Conservation (phyloP, 2,888 invertebrate genomes). For the Ectemnius cavifrons region DNA sequence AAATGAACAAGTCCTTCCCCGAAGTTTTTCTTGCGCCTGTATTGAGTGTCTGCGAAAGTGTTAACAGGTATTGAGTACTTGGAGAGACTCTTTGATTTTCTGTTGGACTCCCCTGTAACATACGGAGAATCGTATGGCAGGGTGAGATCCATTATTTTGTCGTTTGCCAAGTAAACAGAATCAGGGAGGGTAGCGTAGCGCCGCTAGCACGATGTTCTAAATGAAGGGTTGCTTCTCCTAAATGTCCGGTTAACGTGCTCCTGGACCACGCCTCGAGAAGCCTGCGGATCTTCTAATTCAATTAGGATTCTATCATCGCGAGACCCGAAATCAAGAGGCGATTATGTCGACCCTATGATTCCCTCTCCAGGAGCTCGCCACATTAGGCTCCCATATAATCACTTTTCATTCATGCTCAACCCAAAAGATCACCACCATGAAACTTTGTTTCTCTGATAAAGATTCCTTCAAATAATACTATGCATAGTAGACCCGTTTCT, state of each 20-base stretch:
- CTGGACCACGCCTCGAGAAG: slow-evolving; percentile 50
- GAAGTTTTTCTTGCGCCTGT: slow-evolving; percentile 26
- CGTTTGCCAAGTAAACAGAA: slow-evolving; percentile 52
- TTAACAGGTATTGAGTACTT: neutral
- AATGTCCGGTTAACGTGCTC: slow-evolving; percentile 58
- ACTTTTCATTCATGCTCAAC: neutral
- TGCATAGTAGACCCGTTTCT: neutral
- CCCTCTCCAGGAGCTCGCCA: slow-evolving; percentile 3
- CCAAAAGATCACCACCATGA: neutral
- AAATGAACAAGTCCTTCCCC: slow-evolving; percentile 52
- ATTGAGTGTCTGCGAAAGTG: too few species aligned
- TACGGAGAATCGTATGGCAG: slow-evolving; percentile 1
- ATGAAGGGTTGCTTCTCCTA: slow-evolving; percentile 56
- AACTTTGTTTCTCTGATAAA: neutral
- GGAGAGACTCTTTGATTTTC: neutral
- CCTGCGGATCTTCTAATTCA: slow-evolving; percentile 62
- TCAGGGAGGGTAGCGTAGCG: slow-evolving; percentile 33
- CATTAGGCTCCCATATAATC: neutral
- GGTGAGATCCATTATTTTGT: slow-evolving; percentile 39
- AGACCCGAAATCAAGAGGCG: slow-evolving; percentile 45
- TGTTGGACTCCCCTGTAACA: neutral
- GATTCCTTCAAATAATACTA: neutral
- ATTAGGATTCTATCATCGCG: slow-evolving; percentile 47
- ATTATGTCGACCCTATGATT: slow-evolving; percentile 42
- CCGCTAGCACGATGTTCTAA: slow-evolving; percentile 34